Conservation (phyloP, 2,888 invertebrate species). For the Ennomos erosarius region DNA sequence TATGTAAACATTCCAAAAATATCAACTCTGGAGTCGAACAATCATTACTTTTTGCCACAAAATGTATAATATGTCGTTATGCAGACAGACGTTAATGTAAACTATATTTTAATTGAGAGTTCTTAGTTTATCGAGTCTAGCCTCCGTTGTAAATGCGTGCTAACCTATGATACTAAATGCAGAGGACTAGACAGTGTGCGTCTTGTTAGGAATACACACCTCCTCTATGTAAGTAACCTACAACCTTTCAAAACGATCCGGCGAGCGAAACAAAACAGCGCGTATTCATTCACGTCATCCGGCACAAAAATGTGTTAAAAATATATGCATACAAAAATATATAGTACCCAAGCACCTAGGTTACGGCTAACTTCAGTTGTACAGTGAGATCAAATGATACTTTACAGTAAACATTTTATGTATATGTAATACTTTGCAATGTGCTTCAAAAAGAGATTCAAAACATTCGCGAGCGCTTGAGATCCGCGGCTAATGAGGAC, state of each 20-base stretch:
- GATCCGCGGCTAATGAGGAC: constrained; percentile 51
- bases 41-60: constrained; percentile 7
- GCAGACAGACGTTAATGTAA: constrained; percentile 1
- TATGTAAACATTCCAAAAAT: constrained; percentile 67
- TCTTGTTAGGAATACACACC: constrained; percentile 10
- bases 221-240: constrained; percentile 17
- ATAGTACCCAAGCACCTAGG: constrained; percentile 69
- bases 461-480: constrained; percentile 42
- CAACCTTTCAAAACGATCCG: constrained; percentile 5
- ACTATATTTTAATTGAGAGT: constrained; percentile 17
- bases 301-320: constrained; percentile 34
- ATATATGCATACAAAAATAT: constrained; percentile 44
- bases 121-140: constrained; percentile 14
- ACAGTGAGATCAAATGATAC: constrained; percentile 72
- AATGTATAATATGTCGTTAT: constrained; percentile 3
- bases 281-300: constrained; percentile 10
- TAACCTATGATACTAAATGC: constrained; percentile 17
- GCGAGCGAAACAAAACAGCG: constrained; percentile 18
- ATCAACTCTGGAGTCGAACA: constrained; percentile 33
- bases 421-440: constrained; percentile 30
- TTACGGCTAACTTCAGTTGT: constrained; percentile 50
- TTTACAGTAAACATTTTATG: constrained; percentile 44
- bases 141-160: constrained; percentile 21
- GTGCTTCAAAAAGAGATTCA: constrained; percentile 41
- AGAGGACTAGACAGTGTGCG: constrained; percentile 19